phyloP scores from a whole-genome alignment of 2,888 invertebrate species.

The Caenorhabditis wallacei region DNA sequence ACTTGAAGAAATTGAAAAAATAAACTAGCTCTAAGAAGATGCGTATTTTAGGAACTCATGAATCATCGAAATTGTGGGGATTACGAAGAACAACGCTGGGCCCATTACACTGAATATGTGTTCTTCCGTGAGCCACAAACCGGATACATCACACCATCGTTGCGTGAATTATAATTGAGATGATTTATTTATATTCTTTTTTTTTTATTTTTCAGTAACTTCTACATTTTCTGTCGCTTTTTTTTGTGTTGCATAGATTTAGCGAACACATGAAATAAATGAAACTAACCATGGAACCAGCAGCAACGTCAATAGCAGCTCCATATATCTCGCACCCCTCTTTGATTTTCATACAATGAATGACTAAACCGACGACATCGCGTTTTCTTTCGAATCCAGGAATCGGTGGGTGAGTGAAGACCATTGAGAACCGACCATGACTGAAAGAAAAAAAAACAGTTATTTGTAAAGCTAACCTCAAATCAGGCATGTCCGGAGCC shows the following conservation, averaged over 20 bases:
- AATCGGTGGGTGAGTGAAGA: slow-evolving; percentile 43
- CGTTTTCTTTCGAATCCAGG: slow-evolving; percentile 36
- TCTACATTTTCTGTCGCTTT: neutral
- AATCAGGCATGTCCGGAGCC: too few species aligned
- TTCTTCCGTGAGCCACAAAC: slow-evolving; percentile 88
- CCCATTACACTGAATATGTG: slow-evolving; percentile 99
- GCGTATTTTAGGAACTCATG: slow-evolving; percentile 77
- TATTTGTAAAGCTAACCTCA: neutral
- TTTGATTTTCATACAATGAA: slow-evolving; percentile 89
- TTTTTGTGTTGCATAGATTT: slow-evolving; percentile 29
- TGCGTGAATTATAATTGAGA: slow-evolving; percentile 59
- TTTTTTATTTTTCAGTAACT: neutral
- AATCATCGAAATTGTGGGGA: slow-evolving; percentile 88
- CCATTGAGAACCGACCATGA: slow-evolving; percentile 30
- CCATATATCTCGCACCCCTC: slow-evolving; percentile 85
- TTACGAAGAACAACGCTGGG: slow-evolving; percentile 98
- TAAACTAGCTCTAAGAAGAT: neutral
- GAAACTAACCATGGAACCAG: slow-evolving; percentile 89
- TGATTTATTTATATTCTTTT: neutral
- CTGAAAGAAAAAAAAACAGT: slow-evolving; percentile 28
- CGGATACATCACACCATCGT: slow-evolving; percentile 65
- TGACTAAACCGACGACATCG: slow-evolving; percentile 88
- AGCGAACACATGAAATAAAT: slow-evolving; percentile 17
- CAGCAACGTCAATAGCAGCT: slow-evolving; percentile 91
- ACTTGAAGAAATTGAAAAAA: slow-evolving; percentile 46